These are phyloP conservation scores for Patiria miniata DNA, from an alignment of 35 echinoderm and acorn worm genomes.

Conservation along the genomic window DNA sequence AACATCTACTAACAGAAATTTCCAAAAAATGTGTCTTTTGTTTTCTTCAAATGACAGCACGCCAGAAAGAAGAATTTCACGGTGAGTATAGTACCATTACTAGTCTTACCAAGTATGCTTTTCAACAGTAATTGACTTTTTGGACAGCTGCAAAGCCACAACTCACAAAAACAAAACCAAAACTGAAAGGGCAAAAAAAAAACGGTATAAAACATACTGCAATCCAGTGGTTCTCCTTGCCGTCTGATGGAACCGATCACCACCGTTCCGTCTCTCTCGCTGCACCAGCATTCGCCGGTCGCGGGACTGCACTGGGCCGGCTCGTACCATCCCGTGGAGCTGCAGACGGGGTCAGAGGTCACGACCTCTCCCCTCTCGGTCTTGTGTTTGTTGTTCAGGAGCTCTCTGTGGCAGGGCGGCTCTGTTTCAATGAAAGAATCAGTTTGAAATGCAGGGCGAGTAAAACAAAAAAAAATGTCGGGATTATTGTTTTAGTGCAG, in stretches of 20 bases:
- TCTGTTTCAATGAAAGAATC: neutral
- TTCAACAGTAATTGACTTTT: too few relatives aligned
- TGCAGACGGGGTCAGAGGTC: conserved; percentile 42
- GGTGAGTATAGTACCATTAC: too few relatives aligned
- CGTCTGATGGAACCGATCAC: conserved; percentile 15
- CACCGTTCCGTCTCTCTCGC: conserved; percentile 53
- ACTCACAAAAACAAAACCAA: too few relatives aligned
- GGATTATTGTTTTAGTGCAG: too few relatives aligned
- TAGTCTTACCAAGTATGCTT: too few relatives aligned
- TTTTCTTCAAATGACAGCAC: too few relatives aligned
- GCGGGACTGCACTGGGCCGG: conserved; percentile 35
- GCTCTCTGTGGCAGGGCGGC: conserved; percentile 35
- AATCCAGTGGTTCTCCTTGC: conserved; percentile 12
- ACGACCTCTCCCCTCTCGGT: neutral
- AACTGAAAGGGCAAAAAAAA: neutral
- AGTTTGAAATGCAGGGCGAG: too few relatives aligned
- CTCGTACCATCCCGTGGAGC: conserved; percentile 26
- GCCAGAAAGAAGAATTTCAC: too few relatives aligned
- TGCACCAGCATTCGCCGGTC: conserved; percentile 41
- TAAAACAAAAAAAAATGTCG: too few relatives aligned
- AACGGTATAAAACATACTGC: conserved; percentile 17
- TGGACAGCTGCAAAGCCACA: too few relatives aligned
- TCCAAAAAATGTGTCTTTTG: too few relatives aligned
- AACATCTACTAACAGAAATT: too few relatives aligned
- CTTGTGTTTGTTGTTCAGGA: conserved; percentile 16